Conservation (phyloP, 92 coral and sea anemone genomes). For the Virgularia gustaviana region DNA sequence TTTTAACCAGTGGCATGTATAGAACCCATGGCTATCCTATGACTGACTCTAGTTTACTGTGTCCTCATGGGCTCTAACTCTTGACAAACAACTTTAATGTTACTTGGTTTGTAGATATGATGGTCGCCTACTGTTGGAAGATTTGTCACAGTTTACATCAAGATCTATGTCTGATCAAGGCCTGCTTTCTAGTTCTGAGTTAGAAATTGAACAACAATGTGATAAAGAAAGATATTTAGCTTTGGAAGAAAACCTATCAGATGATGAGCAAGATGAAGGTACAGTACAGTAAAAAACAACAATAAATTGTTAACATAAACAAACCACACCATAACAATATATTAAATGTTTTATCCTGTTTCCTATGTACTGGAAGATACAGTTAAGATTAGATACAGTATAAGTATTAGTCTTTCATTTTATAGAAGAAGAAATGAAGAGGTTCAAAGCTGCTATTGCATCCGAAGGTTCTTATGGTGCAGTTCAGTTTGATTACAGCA, state of each 20-base stretch:
- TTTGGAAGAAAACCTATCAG: slow-evolving; percentile 59
- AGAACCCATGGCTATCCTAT: too few species aligned
- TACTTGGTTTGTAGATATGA: slow-evolving; percentile 85
- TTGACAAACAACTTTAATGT: too few species aligned
- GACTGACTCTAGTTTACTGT: too few species aligned
- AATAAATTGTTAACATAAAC: too few species aligned
- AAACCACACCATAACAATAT: not conserved
- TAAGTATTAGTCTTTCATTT: not conserved
- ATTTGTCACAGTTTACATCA: slow-evolving; percentile 65
- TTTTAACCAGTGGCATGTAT: too few species aligned
- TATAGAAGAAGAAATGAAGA: slow-evolving; percentile 86
- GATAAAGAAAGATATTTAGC: slow-evolving; percentile 91
- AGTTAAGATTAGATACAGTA: not conserved
- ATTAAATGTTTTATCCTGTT: not conserved
- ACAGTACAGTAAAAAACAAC: too few species aligned
- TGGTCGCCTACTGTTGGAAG: slow-evolving; percentile 82
- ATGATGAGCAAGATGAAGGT: slow-evolving; percentile 60
- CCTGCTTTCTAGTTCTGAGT: slow-evolving; percentile 60
- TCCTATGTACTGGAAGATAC: too few species aligned
- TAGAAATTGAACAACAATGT: slow-evolving; percentile 67
- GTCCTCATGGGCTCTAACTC: too few species aligned
- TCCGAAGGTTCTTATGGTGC: slow-evolving; percentile 64
- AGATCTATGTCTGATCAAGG: slow-evolving; percentile 27
- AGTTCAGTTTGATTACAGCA: slow-evolving; percentile 60
- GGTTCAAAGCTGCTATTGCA: slow-evolving; percentile 75